Conservation (phyloP, 2,797 vertebrate genomes). For the Sebastes melanostomus region DNA sequence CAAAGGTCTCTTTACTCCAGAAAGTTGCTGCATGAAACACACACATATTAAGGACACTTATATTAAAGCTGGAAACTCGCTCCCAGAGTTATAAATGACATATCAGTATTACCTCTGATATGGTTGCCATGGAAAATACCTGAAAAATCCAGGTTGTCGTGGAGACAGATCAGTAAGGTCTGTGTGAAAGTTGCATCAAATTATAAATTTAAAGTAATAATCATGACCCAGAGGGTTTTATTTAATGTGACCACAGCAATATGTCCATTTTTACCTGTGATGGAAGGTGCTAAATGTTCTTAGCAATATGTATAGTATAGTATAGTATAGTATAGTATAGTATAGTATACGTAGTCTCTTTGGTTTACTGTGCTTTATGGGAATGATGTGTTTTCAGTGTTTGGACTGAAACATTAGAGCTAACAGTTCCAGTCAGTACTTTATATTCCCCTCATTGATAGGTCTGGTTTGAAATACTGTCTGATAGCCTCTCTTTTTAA, state of each 20-base stretch:
- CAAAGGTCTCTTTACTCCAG: neutral
- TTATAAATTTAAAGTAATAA: neutral
- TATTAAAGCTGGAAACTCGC: neutral
- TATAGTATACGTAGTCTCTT: neutral
- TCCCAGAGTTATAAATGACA: neutral
- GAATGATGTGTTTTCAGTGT: neutral
- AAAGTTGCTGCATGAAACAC: neutral
- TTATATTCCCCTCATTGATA: neutral
- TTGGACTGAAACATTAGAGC: neutral
- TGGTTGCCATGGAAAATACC: slow-evolving; percentile 14
- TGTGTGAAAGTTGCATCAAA: neutral
- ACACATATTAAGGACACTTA: neutral
- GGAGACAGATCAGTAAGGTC: neutral
- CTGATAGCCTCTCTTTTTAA: neutral
- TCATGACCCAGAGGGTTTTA: neutral
- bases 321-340: neutral
- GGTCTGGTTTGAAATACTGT: neutral
- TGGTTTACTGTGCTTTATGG: neutral
- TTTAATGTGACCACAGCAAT: neutral
- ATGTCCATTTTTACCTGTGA: neutral
- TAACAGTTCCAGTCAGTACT: neutral
- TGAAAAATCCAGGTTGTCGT: slow-evolving; percentile 16
- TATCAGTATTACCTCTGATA: neutral
- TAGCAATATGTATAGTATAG: neutral
- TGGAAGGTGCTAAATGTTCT: neutral